Base-by-base conservation (phyloP, 2,888 invertebrate genomes). In the Nematopogon swammerdamellus region DNA sequence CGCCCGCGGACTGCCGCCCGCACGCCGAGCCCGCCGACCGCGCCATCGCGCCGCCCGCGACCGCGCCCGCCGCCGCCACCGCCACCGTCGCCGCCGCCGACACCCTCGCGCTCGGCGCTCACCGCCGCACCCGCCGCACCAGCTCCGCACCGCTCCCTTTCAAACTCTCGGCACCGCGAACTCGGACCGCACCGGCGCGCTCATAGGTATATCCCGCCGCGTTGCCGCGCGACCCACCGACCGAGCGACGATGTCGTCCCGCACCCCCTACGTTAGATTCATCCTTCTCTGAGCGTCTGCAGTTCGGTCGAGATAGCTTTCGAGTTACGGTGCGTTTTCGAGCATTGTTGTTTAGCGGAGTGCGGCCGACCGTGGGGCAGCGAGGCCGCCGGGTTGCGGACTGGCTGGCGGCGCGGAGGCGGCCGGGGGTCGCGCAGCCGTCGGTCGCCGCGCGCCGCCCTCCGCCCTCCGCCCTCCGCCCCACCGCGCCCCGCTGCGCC, bases 331-430 rank as follows among this genome's bases (percentile, higher is more conserved):
- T 64, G 71, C 71, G 75, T 69, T 68, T 70, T 68, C 70, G 69
- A 72, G 74, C 76, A 77, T 77, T 77, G 76, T 77, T 76, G 74
- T 73, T 68, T 63, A 71, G 72, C 73, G 73, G 75, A 74, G 74
- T 74, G 76, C 75, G 75, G 76, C 74, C 74, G 74, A 72, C 73
- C 76, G 76, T 77, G 75, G 76, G 75, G 75, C 77, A 76, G 77
- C 76, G 75, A 74, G 72, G 77, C 77, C 77, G 77, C 77, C 76
- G 77, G 76, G 73, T 73, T 75, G 77, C 76, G 77, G 77, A 77
- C 77, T 77, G 76, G 70, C 74, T 68, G 49, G 19, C 45, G 25
- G 67, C 68, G 29, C 46, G 46, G 42, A 14, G 18, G 17, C 17
- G 16, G 17, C 42, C 49, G 42, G 19, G 25, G 42, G n/a, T 18